Evolutionary conservation across 2,113 vertebrate genomes (phyloP).

Genomic region (Trogon melanurus): DNA sequence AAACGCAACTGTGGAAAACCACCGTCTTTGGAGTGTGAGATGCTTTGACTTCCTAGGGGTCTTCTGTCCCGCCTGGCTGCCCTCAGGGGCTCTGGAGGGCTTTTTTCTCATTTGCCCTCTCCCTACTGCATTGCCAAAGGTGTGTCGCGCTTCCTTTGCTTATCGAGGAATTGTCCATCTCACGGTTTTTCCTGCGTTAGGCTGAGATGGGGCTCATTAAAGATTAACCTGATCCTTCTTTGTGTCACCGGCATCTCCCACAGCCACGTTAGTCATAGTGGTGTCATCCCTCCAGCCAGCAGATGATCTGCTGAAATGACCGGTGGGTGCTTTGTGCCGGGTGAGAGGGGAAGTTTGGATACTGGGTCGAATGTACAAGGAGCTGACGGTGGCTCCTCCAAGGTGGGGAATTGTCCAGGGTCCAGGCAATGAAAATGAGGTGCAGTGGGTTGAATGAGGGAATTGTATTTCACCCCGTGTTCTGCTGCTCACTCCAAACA

Average conservation of each 20-base stretch:
- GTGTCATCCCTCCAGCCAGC: not conserved
- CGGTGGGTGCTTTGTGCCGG: not conserved
- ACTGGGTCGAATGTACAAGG: not conserved
- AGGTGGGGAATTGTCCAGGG: not conserved
- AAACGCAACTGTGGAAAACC: not conserved
- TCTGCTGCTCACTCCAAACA: not conserved
- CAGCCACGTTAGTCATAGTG: not conserved
- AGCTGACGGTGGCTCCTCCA: not conserved
- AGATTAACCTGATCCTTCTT: not conserved
- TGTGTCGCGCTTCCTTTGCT: not conserved
- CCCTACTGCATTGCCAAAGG: not conserved
- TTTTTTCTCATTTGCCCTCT: not conserved
- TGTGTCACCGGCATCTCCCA: not conserved
- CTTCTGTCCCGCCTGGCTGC: not conserved
- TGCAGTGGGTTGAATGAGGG: not conserved
- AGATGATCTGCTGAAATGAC: not conserved
- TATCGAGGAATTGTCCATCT: not conserved
- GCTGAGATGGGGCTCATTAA: not conserved
- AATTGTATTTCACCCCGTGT: not conserved
- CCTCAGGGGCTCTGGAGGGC: not conserved
- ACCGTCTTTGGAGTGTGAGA: not conserved
- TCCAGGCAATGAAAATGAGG: not conserved
- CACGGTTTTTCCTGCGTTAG: not conserved
- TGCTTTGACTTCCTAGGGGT: not conserved
- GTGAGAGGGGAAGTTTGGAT: not conserved